These are phyloP conservation scores for Peromyscus californicus DNA, from an alignment of 2,113 vertebrate genomes.

Conservation along the genomic window DNA sequence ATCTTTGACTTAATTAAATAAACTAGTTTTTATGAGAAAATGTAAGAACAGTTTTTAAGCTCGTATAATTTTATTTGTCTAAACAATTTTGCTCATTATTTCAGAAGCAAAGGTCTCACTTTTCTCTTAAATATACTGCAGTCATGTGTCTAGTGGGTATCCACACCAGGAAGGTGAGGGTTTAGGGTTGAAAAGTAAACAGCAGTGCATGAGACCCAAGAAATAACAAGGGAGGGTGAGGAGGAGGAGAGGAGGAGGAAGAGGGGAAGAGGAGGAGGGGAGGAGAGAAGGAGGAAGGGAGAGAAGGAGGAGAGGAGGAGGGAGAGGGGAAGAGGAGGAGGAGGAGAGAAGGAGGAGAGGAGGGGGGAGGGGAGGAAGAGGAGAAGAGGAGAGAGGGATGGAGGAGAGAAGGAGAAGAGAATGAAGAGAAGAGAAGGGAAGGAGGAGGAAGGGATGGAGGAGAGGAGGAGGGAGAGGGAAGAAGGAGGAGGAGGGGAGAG, in stretches of 20 bases:
- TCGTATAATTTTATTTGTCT: background rate
- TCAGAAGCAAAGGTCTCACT: background rate
- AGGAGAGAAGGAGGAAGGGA: too few species aligned
- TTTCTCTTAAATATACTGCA: background rate
- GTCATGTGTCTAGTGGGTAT: background rate
- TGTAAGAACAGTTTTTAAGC: background rate
- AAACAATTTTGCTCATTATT: background rate
- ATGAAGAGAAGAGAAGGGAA: too few species aligned
- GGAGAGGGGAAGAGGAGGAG: too few species aligned
- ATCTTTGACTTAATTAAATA: background rate
- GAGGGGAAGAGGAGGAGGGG: too few species aligned
- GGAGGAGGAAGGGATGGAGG: too few species aligned
- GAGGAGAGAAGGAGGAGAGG: background rate
- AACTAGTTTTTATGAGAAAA: background rate
- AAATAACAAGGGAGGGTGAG: background rate
- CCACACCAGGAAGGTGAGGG: rapidly evolving
- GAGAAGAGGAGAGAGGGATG: background rate
- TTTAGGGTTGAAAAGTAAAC: background rate
- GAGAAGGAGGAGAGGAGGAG: background rate
- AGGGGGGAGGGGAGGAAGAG: background rate
- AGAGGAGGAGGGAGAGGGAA: too few species aligned
- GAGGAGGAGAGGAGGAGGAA: background rate
- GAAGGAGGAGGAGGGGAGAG: background rate
- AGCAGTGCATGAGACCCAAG: background rate
- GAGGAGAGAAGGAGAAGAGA: background rate